phyloP scores from a whole-genome alignment of 2,113 vertebrate species.

The Takifugu bimaculatus region DNA sequence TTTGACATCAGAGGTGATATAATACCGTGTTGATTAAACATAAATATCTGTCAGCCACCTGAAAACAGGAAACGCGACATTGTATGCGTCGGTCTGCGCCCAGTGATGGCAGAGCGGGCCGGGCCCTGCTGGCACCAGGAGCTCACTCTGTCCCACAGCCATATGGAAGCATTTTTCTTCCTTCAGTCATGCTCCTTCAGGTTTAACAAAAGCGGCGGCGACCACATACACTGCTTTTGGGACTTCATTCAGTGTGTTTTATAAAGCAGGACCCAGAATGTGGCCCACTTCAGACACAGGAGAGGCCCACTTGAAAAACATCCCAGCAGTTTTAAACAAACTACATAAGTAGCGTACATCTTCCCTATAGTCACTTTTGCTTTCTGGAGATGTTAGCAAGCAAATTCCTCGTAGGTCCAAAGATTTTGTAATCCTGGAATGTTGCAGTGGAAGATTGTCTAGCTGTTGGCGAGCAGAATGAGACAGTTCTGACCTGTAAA shows the following conservation, averaged over 20 bases:
- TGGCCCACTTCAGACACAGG: slow-evolving; percentile 40
- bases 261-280: slow-evolving; percentile 39
- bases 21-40: too few species aligned
- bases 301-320: slow-evolving; percentile 24
- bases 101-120: slow-evolving; percentile 43
- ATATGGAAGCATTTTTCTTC: slow-evolving; percentile 72
- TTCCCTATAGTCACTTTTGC: slow-evolving; percentile 11
- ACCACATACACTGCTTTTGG: slow-evolving; percentile 58
- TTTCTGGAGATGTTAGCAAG: slow-evolving; percentile 15
- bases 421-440: slow-evolving; percentile 28
- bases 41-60: slow-evolving; percentile 5
- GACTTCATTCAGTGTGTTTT: slow-evolving; percentile 57
- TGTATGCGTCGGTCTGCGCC: slow-evolving; percentile 31
- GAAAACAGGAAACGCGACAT: slow-evolving; percentile 42
- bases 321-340: slow-evolving; percentile 10
- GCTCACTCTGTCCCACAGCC: slow-evolving; percentile 56
- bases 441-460: slow-evolving; percentile 36
- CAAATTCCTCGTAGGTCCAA: slow-evolving; percentile 8
- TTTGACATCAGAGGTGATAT: background rate
- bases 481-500: slow-evolving; percentile 38
- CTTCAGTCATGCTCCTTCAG: slow-evolving; percentile 62
- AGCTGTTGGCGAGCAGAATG: slow-evolving; percentile 30
- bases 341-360: background rate
- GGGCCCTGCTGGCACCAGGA: slow-evolving; percentile 57
- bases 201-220: slow-evolving; percentile 67